A percentile compares a stretch with the other conserved stretches of the same genome.
phyloP scores from a whole-genome alignment of 2,888 invertebrate genomes.

The Helleia helle region DNA sequence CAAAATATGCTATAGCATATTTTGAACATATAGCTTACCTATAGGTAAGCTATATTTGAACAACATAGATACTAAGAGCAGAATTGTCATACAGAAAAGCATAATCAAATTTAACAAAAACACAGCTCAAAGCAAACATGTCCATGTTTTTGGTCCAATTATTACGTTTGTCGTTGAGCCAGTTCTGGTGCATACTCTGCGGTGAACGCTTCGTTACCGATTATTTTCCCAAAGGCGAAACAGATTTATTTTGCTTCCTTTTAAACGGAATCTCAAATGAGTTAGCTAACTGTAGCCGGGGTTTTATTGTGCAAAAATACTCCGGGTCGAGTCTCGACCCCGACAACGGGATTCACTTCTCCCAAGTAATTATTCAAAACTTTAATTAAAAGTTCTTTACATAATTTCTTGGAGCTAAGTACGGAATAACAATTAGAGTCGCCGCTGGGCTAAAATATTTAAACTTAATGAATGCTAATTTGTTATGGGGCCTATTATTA shows the following conservation, averaged over 20 bases:
- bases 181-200: too few relatives aligned
- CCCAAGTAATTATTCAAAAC: not conserved
- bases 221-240: not conserved
- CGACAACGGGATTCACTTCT: not conserved
- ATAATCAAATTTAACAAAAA: too few relatives aligned
- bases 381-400: not conserved
- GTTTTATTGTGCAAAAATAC: not conserved
- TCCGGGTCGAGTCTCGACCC: too few relatives aligned
- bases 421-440: not conserved
- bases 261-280: not conserved
- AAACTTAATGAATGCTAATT: not conserved
- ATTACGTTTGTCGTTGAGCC: too few relatives aligned
- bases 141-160: too few relatives aligned
- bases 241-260: not conserved
- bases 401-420: not conserved
- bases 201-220: not conserved
- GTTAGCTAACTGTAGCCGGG: not conserved
- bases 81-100: too few relatives aligned
- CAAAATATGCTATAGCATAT: too few relatives aligned
- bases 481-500: not conserved
- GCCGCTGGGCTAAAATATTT: not conserved
- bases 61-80: too few relatives aligned
- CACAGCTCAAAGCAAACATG: too few relatives aligned
- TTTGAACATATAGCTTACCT: too few relatives aligned
- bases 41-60: too few relatives aligned